Evolutionary conservation across 2,113 vertebrate species (phyloP), one percentile per base, ranked within the genome.

Genomic region (Cottus gobio): DNA sequence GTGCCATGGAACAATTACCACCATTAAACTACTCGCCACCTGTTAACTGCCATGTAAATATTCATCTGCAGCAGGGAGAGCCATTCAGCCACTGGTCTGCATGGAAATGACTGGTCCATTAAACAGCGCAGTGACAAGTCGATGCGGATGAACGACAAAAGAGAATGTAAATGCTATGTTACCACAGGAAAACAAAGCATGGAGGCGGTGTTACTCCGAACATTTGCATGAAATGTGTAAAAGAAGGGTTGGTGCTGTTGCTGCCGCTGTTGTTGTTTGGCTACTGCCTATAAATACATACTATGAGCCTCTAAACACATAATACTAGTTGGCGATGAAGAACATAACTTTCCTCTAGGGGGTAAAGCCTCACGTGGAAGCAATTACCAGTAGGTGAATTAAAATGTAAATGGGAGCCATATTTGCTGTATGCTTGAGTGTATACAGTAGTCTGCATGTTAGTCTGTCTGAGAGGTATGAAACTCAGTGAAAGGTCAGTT

Each of bases 1-100:
- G 94, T 93, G 95, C 96, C 96, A 94, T 89, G 94, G 93, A 87
- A 95, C 96, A 97, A 97, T 98, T 97, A 97, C 96, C 95, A 92
- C 96, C 96, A 97, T 97, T 97, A 97, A 98, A 97, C 96, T 96
- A 96, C 95, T 97, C 94, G 93, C 96, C 97, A 98, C 97, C 97
- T 98, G 97, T 98, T 98, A 98, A 96, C 96, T 95, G 96, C 96
- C 96, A 97, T 97, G 96, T 97, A 97, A 97, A 98, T 97, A 98
- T 98, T 97, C 96, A 96, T 96, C 95, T 95, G 95, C 94, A 95
- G 94, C 93, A 92, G 94, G 93, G 95, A 95, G 94, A 95, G 95
- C 92, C 91, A 95, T 96, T 93, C 94, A 95, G 93, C 95, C 95
- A 94, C 95, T 95, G 95, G 80, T 74, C 88, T 81, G 77, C 77